Evolutionary conservation across 2,113 vertebrate species (phyloP), one percentile per base, ranked within the genome.

Genomic region (Campylomormyrus numenius): DNA sequence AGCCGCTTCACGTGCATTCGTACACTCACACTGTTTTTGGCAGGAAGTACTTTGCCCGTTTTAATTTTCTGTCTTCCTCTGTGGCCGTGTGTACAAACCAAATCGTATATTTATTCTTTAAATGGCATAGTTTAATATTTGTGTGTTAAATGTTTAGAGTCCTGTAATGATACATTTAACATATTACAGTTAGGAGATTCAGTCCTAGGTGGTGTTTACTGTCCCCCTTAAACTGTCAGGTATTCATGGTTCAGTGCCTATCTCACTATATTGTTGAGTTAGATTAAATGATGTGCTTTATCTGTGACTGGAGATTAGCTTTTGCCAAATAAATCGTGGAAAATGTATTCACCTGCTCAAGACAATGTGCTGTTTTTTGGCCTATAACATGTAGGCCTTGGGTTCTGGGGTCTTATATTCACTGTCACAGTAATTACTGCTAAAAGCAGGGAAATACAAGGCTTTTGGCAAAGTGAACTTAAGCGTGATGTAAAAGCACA

Each of bases 31-130:
- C 8, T 83, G 6, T 84, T 88, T 84, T 45, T 46, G 56, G 39
- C n/a, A 45, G 39, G 46, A 39, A 88, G 35, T 39, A 31, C 48
- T 70, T 89, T 93, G 90, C n/a, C 80, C 89, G 92, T 94, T 92
- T 92, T 91, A 91, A 93, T 93, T 95, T 94, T 92, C 92, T 91
- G 94, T 96, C 96, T 98, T 96, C 96, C 94, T 95, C 93, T 95
- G 92, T 95, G 95, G 95, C 95, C 94, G 97, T 95, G 92, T 95
- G 95, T 97, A 96, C 94, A 96, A 96, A 95, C 92, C 87, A 93
- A 94, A 92, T 91, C 94, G 93, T 92, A 92, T 95, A 95, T 92
- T 58, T 91, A 93, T 93, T 91, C 91, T 93, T 93, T 90, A 89
- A 92, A 94, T 94, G 94, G 92, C 94, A 93, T 92, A 93, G 92